Conservation (phyloP, 2,797 vertebrate genomes). For the Hirundo rustica region DNA sequence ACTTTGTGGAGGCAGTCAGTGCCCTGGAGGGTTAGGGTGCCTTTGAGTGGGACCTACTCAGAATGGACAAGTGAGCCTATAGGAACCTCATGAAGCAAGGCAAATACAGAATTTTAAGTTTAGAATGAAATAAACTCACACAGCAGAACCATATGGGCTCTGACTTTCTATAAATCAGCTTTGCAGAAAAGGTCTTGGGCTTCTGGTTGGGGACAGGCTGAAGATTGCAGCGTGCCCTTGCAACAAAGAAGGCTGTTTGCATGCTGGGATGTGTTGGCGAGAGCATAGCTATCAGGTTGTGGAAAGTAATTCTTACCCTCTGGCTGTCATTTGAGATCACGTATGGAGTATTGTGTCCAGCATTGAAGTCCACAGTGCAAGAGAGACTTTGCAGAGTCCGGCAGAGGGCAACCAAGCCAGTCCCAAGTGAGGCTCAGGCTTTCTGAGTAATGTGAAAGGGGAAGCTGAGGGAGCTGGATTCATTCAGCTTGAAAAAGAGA, state of each 20-base stretch:
- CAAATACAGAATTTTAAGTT: not conserved
- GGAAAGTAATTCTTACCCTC: not conserved
- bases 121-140: not conserved
- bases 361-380: not conserved
- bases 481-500: not conserved
- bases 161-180: not conserved
- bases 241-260: not conserved
- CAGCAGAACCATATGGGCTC: rapidly evolving
- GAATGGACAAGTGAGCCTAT: not conserved
- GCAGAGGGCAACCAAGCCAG: not conserved
- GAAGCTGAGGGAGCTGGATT: not conserved
- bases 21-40: not conserved
- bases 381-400: not conserved
- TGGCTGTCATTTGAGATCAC: not conserved
- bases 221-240: not conserved
- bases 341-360: not conserved
- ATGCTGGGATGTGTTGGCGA: not conserved
- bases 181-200: not conserved
- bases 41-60: not conserved
- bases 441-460: not conserved
- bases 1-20: not conserved
- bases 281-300: not conserved
- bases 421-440: not conserved
- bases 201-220: not conserved
- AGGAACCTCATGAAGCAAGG: not conserved